Conservation (phyloP, 2,888 invertebrate species). For the Pseudococcus longispinus region DNA sequence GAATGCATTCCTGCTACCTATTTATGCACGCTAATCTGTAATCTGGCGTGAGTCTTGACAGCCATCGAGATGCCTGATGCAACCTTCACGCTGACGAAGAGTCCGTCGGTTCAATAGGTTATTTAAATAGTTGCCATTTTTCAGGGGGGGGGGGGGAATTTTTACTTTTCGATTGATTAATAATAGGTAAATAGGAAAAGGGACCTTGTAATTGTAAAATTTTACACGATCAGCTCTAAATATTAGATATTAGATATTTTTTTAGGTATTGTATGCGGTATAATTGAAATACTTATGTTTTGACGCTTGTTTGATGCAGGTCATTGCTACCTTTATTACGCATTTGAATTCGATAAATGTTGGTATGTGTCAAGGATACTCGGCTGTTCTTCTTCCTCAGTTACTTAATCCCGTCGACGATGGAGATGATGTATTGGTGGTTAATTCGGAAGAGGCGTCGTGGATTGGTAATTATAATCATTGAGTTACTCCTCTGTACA, state of each 20-base stretch:
- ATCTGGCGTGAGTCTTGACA: background rate
- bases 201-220: background rate
- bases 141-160: background rate
- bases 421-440: conserved; percentile 59
- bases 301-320: conserved; percentile 64
- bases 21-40: background rate
- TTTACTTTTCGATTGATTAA: background rate
- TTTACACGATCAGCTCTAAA: background rate
- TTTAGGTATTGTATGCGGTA: background rate
- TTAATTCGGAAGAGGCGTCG: conserved; percentile 72
- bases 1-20: background rate
- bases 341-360: conserved; percentile 79
- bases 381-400: conserved; percentile 76
- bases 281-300: background rate
- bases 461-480: conserved; percentile 71
- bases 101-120: background rate
- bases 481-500: background rate
- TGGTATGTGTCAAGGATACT: conserved; percentile 78
- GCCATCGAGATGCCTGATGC: background rate
- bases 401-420: conserved; percentile 63
- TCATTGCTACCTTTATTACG: conserved; percentile 74
- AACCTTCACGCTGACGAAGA: conserved; percentile 12
- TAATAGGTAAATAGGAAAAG: background rate
- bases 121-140: conserved; percentile 18
- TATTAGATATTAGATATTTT: background rate